Evolutionary conservation across 2,888 invertebrate species (phyloP).

Genomic region (Eupithecia vulgata): DNA sequence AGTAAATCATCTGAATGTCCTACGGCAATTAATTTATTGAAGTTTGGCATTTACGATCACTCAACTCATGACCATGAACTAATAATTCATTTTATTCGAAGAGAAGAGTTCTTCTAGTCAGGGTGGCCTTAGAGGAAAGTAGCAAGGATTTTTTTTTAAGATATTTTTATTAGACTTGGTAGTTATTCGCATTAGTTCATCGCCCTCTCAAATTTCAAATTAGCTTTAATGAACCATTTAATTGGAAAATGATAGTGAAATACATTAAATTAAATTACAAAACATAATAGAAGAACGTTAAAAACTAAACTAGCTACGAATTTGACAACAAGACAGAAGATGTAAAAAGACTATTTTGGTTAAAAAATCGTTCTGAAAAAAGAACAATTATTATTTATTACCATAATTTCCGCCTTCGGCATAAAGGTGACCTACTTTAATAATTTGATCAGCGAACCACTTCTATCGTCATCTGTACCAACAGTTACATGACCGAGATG

Average conservation of each 20-base stretch:
- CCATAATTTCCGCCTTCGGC: background rate
- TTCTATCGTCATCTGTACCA: slow-evolving; percentile 34
- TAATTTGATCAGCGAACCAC: slow-evolving; percentile 19
- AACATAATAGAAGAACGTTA: too few species aligned
- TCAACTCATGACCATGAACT: background rate
- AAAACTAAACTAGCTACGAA: background rate
- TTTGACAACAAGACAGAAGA: background rate
- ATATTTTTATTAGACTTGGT: background rate
- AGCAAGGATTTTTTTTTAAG: background rate
- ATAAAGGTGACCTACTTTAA: background rate
- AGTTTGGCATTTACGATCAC: slow-evolving; percentile 4
- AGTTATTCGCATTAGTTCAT: too few species aligned
- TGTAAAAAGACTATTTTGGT: too few species aligned
- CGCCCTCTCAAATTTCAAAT: too few species aligned
- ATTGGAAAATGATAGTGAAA: background rate
- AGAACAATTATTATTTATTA: background rate
- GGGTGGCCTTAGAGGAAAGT: background rate
- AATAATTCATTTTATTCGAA: background rate
- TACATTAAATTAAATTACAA: too few species aligned
- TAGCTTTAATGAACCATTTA: background rate
- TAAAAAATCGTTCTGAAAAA: background rate
- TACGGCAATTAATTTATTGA: slow-evolving; percentile 11
- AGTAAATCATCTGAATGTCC: slow-evolving; percentile 4
- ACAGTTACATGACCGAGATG: slow-evolving; percentile 37
- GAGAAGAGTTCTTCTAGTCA: background rate